A percentile compares a stretch with the other conserved stretches of the same genome.
Conservation (phyloP, 1,140 invertebrate species). For the Plutomurus gul region DNA sequence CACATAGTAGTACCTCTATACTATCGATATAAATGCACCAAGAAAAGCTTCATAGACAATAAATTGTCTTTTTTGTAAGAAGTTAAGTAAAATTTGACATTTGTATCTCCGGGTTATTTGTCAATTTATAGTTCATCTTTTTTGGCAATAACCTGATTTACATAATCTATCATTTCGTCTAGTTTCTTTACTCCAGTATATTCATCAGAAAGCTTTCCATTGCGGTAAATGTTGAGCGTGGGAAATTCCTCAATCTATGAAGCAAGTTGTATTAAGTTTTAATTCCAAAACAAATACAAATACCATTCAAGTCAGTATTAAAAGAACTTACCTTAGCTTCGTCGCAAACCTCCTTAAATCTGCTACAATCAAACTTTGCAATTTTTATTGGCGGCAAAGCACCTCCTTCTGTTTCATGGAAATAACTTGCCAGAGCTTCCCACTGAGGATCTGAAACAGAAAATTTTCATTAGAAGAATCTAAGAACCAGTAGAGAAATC, state of each 20-base stretch:
- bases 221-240: constrained; percentile 41
- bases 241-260: constrained; percentile 48
- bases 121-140: neutral
- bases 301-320: neutral
- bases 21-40: too few relatives aligned
- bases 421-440: constrained; percentile 71
- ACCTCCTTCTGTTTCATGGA: constrained; percentile 59
- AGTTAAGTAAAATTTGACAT: too few relatives aligned
- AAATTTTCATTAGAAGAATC: neutral
- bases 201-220: constrained; percentile 33
- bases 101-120: too few relatives aligned
- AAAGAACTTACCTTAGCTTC: constrained; percentile 64
- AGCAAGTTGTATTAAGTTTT: neutral
- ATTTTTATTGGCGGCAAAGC: constrained; percentile 64
- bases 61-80: too few relatives aligned
- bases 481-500: neutral
- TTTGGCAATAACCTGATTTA: neutral
- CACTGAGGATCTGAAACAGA: constrained; percentile 67
- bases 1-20: too few relatives aligned
- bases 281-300: neutral
- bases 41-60: too few relatives aligned
- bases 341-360: constrained; percentile 68
- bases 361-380: constrained; percentile 73
- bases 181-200: constrained; percentile 41
- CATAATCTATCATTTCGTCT: constrained; percentile 38